A percentile compares a stretch with the other conserved stretches of the same genome.
Conservation (phyloP, 1,140 invertebrate genomes). For the Lepidurus apus region DNA sequence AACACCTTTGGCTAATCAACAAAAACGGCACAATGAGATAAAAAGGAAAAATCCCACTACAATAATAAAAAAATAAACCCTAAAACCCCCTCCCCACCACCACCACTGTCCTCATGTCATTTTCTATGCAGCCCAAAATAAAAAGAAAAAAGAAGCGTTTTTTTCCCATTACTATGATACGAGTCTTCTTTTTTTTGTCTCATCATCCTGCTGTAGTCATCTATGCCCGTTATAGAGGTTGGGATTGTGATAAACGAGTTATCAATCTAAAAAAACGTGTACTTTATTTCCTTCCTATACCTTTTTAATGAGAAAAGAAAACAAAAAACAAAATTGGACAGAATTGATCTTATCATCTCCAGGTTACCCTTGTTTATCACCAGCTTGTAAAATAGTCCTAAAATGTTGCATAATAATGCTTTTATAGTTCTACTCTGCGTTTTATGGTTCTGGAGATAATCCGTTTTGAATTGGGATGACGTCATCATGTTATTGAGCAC, state of each 20-base stretch:
- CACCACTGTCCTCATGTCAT: conserved; percentile 5
- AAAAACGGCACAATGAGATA: too few species aligned
- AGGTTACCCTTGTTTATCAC: too few species aligned
- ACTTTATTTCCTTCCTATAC: background rate
- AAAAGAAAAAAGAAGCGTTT: background rate
- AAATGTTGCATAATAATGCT: too few species aligned
- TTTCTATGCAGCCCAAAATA: conserved; percentile 13
- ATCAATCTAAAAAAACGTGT: background rate
- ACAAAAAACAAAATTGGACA: too few species aligned
- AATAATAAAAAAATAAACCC: background rate
- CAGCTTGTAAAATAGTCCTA: too few species aligned
- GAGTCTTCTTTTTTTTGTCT: conserved; percentile 9
- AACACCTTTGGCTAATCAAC: background rate
- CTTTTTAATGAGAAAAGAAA: too few species aligned
- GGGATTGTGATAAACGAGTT: conserved; percentile 21
- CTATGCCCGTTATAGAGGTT: conserved; percentile 19
- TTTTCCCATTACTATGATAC: background rate
- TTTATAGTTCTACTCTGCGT: too few species aligned
- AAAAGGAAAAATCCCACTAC: background rate
- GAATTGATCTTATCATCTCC: too few species aligned
- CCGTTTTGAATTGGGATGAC: too few species aligned
- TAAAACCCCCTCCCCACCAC: background rate
- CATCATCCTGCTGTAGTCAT: conserved; percentile 18
- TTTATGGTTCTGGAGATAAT: too few species aligned
- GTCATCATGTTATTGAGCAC: too few species aligned